Base-by-base conservation (phyloP, 2,797 vertebrate species). In the Melanotaenia maccullochi region DNA sequence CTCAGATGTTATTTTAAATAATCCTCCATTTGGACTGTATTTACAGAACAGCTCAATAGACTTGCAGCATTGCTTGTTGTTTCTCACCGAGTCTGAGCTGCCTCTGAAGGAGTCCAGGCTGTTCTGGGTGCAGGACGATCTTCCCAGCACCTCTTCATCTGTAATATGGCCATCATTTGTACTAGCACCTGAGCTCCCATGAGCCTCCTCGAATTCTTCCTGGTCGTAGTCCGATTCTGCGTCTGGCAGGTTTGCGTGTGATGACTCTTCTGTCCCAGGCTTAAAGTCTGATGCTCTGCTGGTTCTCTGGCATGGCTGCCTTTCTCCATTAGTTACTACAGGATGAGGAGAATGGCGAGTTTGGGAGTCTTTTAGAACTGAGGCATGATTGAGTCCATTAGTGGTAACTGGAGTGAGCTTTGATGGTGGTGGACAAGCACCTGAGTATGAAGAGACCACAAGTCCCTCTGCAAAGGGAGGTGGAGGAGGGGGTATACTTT, bases 191-290 rank as follows among this genome's bases (percentile, higher is more conserved):
- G 90, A 95, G 84, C 94, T 96, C 60, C 91, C 89, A 1, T 89
- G 92, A 56, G 82, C 90, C 76, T 95, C 95, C 85, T 98, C 96
- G 76, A 95, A 97, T 89, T 97, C 96, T 69, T 97, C 96, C 42
- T 97, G 96, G 85, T 97, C 96, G 0, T 96, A 97, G 89, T 97
- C 96, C 0, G 96, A 97, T 84, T 97, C 96, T 2, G 93, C 71
- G 60, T 97, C 96, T 0, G 75, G 94, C 5, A 92, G 86, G 33
- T 91, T 88, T 61, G 86, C 86, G 63, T 92, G 94, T 60, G 92
- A 71, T 0, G 84, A 86, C 30, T 95, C 94, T 71, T 93, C 92
- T 0, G 75, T 65, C 1, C 82, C 88, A 32, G 90, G 88, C 69
- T 90, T 77, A 25, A 78, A 73, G 62, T 74, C 78, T 2, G 80